Evolutionary conservation across 1,140 invertebrate species (phyloP).

Genomic region (Eurosta solidaginis): DNA sequence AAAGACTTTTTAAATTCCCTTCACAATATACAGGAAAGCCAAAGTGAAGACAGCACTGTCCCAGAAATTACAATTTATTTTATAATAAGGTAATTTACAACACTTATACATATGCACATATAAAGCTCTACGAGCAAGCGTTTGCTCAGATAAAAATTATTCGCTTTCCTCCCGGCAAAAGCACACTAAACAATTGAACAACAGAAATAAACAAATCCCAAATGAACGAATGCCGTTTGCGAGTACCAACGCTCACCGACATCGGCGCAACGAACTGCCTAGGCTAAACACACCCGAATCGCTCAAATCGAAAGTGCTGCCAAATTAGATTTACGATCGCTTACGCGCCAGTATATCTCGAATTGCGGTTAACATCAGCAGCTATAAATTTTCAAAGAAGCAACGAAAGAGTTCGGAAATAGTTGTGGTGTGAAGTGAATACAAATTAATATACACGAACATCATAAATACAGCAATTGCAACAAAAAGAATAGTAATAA

Average conservation of each 20-base stretch:
- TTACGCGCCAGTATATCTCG: slow-evolving; percentile 8
- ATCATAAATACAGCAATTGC: not conserved
- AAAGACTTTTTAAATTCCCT: too few relatives aligned
- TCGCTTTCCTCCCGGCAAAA: too few relatives aligned
- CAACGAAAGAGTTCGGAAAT: not conserved
- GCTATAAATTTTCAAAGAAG: not conserved
- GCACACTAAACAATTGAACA: too few relatives aligned
- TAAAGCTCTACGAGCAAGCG: too few relatives aligned
- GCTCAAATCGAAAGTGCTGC: slow-evolving; percentile 11
- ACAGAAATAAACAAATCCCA: too few relatives aligned
- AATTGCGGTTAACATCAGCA: slow-evolving; percentile 13
- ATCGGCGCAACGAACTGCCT: not conserved
- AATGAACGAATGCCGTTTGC: not conserved
- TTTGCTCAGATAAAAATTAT: too few relatives aligned
- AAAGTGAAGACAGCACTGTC: too few relatives aligned
- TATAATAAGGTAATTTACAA: too few relatives aligned
- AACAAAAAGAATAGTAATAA: not conserved
- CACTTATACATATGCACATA: too few relatives aligned
- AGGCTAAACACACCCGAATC: not conserved
- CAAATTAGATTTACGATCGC: slow-evolving; percentile 27
- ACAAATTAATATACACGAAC: not conserved
- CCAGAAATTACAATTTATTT: too few relatives aligned
- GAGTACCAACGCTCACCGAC: not conserved
- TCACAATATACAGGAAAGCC: too few relatives aligned
- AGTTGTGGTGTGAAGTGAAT: not conserved